These are phyloP conservation scores for Melanostoma mellinum DNA, from an alignment of 2,888 invertebrate genomes.

Conservation along the genomic window DNA sequence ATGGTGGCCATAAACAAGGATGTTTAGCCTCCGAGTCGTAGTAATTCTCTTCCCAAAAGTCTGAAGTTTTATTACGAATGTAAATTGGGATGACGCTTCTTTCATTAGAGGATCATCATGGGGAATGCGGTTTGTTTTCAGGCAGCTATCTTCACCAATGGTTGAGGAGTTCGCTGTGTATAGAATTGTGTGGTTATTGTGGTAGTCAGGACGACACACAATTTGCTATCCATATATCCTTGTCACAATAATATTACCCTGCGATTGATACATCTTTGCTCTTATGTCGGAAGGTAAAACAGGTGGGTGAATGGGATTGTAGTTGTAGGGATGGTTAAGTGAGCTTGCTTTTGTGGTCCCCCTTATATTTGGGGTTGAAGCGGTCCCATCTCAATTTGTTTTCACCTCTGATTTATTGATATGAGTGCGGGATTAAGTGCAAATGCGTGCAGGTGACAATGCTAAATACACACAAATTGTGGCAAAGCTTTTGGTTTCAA, in stretches of 20 bases:
- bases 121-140: constrained; percentile 46
- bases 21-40: constrained; percentile 56
- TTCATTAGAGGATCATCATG: constrained; percentile 58
- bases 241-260: constrained; percentile 59
- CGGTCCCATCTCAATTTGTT: constrained; percentile 64
- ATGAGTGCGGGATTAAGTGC: constrained; percentile 61
- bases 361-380: constrained; percentile 49
- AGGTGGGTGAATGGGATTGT: background rate
- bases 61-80: constrained; percentile 72
- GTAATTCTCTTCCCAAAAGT: constrained; percentile 56
- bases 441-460: constrained; percentile 65
- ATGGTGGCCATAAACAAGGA: constrained; percentile 71
- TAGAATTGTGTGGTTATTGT: constrained; percentile 31
- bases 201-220: constrained; percentile 34
- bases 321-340: background rate
- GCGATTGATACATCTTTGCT: constrained; percentile 62
- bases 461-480: constrained; percentile 36
- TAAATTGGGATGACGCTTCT: constrained; percentile 69
- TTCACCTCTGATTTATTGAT: constrained; percentile 70
- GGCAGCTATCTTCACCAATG: constrained; percentile 41
- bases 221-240: constrained; percentile 49
- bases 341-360: constrained; percentile 35
- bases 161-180: constrained; percentile 15
- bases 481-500: constrained; percentile 30
- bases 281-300: background rate